These are phyloP conservation scores for Meteorus cinctellus DNA, from an alignment of 2,888 invertebrate species.

Conservation along the genomic window DNA sequence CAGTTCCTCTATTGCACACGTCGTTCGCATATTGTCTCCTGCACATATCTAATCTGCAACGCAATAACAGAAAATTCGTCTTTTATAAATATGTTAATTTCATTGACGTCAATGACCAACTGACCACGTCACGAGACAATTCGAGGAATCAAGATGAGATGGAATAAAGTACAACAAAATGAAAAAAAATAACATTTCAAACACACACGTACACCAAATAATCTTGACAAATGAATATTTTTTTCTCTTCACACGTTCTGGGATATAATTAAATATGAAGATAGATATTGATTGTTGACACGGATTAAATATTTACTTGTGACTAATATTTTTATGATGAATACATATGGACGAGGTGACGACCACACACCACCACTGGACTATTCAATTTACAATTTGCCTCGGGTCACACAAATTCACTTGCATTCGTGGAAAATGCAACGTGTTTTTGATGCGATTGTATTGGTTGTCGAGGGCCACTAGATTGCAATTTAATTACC, in stretches of 20 bases:
- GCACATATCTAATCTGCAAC: constrained; percentile 99
- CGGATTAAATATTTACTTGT: constrained; percentile 12
- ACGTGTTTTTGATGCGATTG: constrained; percentile 21
- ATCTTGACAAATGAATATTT: constrained; percentile 2
- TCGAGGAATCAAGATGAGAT: background rate
- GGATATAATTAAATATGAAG: constrained; percentile 9
- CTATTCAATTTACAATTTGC: constrained; percentile 38
- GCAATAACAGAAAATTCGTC: constrained; percentile 76
- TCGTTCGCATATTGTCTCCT: constrained; percentile 95
- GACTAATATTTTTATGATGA: constrained; percentile 12
- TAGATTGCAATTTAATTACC: constrained; percentile 44
- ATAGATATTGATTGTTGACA: constrained; percentile 8
- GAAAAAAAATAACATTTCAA: constrained; percentile 17
- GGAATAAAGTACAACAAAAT: constrained; percentile 12
- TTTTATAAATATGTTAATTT: constrained; percentile 59
- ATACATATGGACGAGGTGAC: constrained; percentile 10
- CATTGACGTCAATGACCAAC: constrained; percentile 28
- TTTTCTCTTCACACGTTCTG: constrained; percentile 16
- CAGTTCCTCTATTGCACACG: constrained; percentile 98
- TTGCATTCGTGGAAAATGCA: constrained; percentile 26
- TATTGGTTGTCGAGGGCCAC: constrained; percentile 41
- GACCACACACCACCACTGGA: constrained; percentile 11
- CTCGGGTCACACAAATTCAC: constrained; percentile 26
- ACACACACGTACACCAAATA: constrained; percentile 1
- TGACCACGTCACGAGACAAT: constrained; percentile 61